phyloP scores from a whole-genome alignment of 2,888 invertebrate species.

The Gnatocerus cornutus region DNA sequence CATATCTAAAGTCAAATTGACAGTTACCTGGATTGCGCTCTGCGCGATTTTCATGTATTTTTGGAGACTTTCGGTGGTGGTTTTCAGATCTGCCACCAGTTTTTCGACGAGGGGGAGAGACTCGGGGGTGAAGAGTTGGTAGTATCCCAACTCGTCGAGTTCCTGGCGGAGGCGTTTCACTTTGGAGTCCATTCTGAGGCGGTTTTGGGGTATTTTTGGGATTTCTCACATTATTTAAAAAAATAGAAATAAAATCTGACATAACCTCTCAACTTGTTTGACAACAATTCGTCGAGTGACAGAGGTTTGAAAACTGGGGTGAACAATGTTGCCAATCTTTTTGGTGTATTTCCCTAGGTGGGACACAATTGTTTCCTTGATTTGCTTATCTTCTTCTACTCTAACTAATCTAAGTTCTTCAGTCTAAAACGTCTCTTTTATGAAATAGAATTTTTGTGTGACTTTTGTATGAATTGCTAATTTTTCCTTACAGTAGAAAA shows the following conservation, averaged over 20 bases:
- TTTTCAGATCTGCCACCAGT: constrained; percentile 86
- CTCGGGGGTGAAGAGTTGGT: constrained; percentile 82
- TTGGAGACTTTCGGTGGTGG: constrained; percentile 90
- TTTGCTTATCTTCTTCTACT: no score
- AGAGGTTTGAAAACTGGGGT: constrained; percentile 9
- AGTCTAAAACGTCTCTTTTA: no score
- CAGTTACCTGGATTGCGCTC: constrained; percentile 77
- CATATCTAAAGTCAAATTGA: constrained; percentile 33
- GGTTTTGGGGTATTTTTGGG: no score
- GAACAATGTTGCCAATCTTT: no score
- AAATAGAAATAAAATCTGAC: constrained; percentile 8
- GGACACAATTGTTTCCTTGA: no score
- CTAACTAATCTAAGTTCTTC: no score
- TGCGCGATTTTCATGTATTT: constrained; percentile 86
- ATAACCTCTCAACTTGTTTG: constrained; percentile 24
- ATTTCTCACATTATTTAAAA: constrained; percentile 23
- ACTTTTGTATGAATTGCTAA: no score
- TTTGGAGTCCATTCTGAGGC: constrained; percentile 63
- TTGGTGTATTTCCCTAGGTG: no score
- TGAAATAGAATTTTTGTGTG: no score
- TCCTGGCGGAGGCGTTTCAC: constrained; percentile 75
- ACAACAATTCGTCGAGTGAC: constrained; percentile 19
- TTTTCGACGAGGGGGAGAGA: constrained; percentile 87
- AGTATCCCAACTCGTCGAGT: constrained; percentile 88
- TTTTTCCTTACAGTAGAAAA: no score